Conservation (phyloP, 2,797 vertebrate genomes). For the Lindbergichthys nudifrons region DNA sequence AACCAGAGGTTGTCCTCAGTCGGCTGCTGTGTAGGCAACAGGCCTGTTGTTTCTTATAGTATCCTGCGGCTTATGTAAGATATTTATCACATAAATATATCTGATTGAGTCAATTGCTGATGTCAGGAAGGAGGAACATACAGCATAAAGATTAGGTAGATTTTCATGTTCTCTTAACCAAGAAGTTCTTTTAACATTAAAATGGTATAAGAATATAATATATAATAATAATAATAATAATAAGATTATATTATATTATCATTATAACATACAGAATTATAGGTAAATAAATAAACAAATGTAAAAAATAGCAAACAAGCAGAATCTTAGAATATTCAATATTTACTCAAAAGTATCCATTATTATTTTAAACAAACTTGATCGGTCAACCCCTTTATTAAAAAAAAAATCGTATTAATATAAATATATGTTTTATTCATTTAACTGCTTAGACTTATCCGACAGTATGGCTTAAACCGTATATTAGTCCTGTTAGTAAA, state of each 20-base stretch:
- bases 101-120: background rate
- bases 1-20: constrained; percentile 18
- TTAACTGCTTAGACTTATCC: background rate
- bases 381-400: background rate
- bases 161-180: background rate
- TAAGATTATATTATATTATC: background rate
- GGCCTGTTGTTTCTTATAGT: background rate
- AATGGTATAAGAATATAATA: background rate
- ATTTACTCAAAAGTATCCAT: background rate
- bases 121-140: background rate
- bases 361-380: background rate
- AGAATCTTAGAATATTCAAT: background rate
- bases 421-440: background rate
- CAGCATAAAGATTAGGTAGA: background rate
- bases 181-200: background rate
- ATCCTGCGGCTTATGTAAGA: background rate
- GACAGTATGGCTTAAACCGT: background rate
- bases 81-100: background rate
- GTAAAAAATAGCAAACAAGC: background rate
- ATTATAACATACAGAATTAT: background rate
- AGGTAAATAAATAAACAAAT: background rate
- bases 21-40: background rate
- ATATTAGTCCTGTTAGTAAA: background rate
- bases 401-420: too few relatives aligned
- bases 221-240: background rate